Base-by-base conservation (phyloP, 2,888 invertebrate species). In the Diaphora mendica region DNA sequence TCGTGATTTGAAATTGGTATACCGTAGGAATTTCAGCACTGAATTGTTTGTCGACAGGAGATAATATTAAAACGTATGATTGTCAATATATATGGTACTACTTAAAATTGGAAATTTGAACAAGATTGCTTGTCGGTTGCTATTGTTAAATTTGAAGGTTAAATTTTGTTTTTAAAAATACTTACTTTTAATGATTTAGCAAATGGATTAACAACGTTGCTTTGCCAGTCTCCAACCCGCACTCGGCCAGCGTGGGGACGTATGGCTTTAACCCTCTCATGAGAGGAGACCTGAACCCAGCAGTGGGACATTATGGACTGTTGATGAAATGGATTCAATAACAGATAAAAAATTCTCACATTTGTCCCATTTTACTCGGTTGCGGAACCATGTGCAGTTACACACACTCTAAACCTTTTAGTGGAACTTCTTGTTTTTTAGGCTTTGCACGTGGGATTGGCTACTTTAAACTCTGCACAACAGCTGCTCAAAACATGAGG, bases 1-100 rank as follows among this genome's bases (percentile, higher is more conserved):
- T 69, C 55, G 55, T 65, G 55, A 68, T 44, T 44, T n/a, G 39
- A 64, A 64, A 39, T 65, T 64, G 59, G 65, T 69, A 59, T n/a
- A 20, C 39, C 33, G 62, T 26, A 26, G 39, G 20, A 15, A 62
- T 62, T 62, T 44, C 23, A 13, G 23, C 13, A 44, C 30, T 3
- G 42, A 26, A 39, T 13, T 13, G 7, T 11, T 11, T 5, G 51
- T 23, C 23, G 51, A 1, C 1, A 2, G 51, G 9, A 9, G 8
- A 23, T 23, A 23, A 17, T 23, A 23, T 23, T 51, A 48, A 20
- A 17, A 55, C n/a, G 2, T n/a, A 55, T n/a, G 51, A 3, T 23
- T 55, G 2, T 55, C 20, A 5, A 48, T 20, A 48, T 17, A 20
- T 48, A 48, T 20, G 20, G 20, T 20, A 11, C 20, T 5, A 48